Conservation (phyloP, 2,888 invertebrate genomes). For the Dasypogon diadema region DNA sequence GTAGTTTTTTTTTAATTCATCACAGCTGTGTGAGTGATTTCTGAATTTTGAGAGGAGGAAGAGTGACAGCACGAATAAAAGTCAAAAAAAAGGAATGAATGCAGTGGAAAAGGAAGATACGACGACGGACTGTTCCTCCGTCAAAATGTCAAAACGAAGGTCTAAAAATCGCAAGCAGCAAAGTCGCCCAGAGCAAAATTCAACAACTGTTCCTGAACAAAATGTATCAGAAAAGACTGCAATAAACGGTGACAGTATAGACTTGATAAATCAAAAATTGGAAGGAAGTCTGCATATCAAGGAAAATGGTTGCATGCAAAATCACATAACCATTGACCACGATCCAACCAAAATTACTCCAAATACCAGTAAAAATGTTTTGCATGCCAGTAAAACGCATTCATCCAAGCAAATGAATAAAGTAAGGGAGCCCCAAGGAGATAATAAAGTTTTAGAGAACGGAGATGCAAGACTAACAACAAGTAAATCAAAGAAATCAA, state of each 20-base stretch:
- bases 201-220: background rate
- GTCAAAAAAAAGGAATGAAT: conserved; percentile 44
- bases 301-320: conserved; percentile 53
- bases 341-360: background rate
- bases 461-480: conserved; percentile 2
- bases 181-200: background rate
- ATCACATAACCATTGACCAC: conserved; percentile 11
- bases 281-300: conserved; percentile 49
- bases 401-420: background rate
- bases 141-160: conserved; percentile 46
- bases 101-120: conserved; percentile 42
- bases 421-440: background rate
- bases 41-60: background rate
- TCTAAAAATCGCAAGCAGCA: conserved; percentile 51
- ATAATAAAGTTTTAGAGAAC: conserved; percentile 18
- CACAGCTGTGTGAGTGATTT: conserved; percentile 6
- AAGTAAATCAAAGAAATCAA: conserved; percentile 20
- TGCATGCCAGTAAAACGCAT: background rate
- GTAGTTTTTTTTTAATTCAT: background rate
- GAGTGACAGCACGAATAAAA: conserved; percentile 50
- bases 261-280: conserved; percentile 47
- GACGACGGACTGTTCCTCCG: conserved; percentile 45
- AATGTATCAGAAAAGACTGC: background rate
- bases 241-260: conserved; percentile 9
- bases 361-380: background rate